Evolutionary conservation across 2,888 invertebrate species (phyloP).

Genomic region (Andrena trimmerana): DNA sequence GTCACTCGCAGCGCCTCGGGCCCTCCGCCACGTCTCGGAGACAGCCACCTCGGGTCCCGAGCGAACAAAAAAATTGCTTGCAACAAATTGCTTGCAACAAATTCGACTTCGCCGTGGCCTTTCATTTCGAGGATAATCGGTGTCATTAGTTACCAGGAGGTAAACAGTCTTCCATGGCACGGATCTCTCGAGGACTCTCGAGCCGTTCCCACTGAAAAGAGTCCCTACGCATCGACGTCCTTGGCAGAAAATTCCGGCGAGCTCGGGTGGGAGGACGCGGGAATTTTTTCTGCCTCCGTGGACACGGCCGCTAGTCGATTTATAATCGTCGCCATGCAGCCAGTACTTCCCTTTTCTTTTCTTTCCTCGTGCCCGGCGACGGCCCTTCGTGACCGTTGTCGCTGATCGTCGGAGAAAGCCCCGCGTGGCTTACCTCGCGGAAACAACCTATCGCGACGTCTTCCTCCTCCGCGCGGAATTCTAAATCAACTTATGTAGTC

Average conservation of each 20-base stretch:
- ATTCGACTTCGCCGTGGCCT: not conserved
- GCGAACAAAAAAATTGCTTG: not conserved
- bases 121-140: conserved; percentile 4
- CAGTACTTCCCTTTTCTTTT: conserved; percentile 54
- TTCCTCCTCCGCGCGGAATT: conserved; percentile 6
- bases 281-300: not conserved
- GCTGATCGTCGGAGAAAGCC: conserved; percentile 46
- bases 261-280: not conserved
- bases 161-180: not conserved
- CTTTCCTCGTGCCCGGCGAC: conserved; percentile 51
- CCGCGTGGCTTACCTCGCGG: conserved; percentile 1
- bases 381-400: conserved; percentile 56
- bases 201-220: no score
- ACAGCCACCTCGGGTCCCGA: not conserved
- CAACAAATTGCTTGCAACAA: not conserved
- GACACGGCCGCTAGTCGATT: conserved; percentile 63
- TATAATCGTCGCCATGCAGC: conserved; percentile 68
- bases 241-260: not conserved
- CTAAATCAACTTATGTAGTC: not conserved
- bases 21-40: not conserved
- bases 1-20: not conserved
- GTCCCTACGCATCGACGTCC: not conserved
- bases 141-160: not conserved
- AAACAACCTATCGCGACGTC: conserved; percentile 12
- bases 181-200: not conserved